Base-by-base conservation (phyloP, 2,888 invertebrate genomes). In the Poecilus cupreus region DNA sequence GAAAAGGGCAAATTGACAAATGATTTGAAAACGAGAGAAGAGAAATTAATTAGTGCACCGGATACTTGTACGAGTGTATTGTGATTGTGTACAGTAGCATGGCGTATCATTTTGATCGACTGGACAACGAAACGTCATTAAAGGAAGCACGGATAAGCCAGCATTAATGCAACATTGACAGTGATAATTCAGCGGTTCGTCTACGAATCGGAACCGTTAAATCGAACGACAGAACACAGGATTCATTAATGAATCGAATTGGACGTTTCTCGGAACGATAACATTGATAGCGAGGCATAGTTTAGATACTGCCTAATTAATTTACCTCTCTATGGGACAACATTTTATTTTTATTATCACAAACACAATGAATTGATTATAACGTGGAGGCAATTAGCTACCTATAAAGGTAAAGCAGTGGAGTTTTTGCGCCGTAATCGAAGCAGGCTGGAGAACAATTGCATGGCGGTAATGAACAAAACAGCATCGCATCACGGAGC, bases 161-260 rank as follows among this genome's bases (percentile, higher is more conserved):
- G 64, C 64, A 68, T 68, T 68, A 68, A 68, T 68, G 64, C 64
- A 68, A 68, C 64, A 68, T 68, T 68, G 64, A 68, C 64, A 68
- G 37, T 68, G 64, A 68, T 68, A 68, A 68, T 68, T 68, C 64
- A 68, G 64, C 64, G 64, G 37, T 68, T 37, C 64, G 64, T 68
- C 64, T 68, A 68, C 37, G 64, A 68, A 68, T 68, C 64, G 64
- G 64, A 68, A 37, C 64, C 64, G 37, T 68, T 68, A 68, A 68
- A 68, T 68, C 64, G 64, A 68, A 68, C 64, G 64, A 68, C 64
- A 57, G 22, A 57, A 57, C 57, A 68, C 37, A 68, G 64, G 32
- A 68, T 37, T 68, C 64, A 68, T 68, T 68, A 68, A 68, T 37
- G 64, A 32, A 37, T 32, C 32, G 60, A 60, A n/a, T 60, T 24